These are phyloP conservation scores for Trachelus iudaicus DNA, from an alignment of 2,888 invertebrate genomes.

Conservation along the genomic window DNA sequence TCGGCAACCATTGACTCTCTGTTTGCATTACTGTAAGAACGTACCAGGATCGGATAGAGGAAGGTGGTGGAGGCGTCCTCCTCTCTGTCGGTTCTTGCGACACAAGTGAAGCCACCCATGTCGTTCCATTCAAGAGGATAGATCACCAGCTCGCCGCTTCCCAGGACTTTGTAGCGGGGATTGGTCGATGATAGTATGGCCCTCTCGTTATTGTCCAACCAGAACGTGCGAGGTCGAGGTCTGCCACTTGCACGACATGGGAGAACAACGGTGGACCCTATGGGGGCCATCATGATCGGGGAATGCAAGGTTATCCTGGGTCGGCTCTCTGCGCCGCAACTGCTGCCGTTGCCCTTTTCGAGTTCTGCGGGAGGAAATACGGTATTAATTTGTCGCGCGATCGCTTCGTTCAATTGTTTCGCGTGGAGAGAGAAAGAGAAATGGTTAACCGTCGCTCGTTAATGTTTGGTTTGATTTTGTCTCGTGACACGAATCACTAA, in stretches of 20 bases:
- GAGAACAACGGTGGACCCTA: conserved; percentile 73
- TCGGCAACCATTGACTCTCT: neutral
- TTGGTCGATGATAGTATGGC: conserved; percentile 45
- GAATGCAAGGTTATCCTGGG: conserved; percentile 57
- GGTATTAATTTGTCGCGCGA: no score
- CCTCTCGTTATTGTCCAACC: conserved; percentile 74
- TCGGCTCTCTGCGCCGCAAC: conserved; percentile 16
- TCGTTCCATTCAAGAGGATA: conserved; percentile 78
- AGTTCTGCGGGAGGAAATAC: neutral
- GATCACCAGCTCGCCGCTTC: conserved; percentile 83
- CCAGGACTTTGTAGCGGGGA: conserved; percentile 63
- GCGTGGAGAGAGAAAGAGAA: no score
- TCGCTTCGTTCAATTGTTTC: no score
- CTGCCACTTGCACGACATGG: conserved; percentile 78
- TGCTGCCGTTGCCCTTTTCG: conserved; percentile 14
- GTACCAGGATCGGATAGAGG: conserved; percentile 76
- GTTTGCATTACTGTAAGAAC: neutral
- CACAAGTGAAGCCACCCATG: conserved; percentile 86
- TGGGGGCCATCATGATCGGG: conserved; percentile 61
- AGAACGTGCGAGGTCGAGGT: conserved; percentile 73
- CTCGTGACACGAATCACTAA: neutral
- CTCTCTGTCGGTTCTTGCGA: conserved; percentile 72
- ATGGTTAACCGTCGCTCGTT: neutral
- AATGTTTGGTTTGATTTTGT: neutral
- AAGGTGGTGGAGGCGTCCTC: conserved; percentile 75